These are phyloP conservation scores for Petrophora chlorosata DNA, from an alignment of 2,888 invertebrate genomes.

Conservation along the genomic window DNA sequence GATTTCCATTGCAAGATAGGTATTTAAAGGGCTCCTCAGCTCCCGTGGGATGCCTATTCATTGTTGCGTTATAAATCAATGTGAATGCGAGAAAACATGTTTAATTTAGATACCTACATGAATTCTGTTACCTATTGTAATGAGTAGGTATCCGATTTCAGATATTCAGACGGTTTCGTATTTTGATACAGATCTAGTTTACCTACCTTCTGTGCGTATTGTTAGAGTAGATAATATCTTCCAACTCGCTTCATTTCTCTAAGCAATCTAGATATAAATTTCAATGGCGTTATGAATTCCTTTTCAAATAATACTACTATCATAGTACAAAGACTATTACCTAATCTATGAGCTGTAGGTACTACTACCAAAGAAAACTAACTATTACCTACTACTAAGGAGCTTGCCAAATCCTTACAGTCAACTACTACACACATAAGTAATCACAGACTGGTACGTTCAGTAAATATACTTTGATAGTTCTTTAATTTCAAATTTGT, in stretches of 20 bases:
- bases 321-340: too few species aligned
- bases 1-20: conserved; percentile 58
- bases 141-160: conserved; percentile 26
- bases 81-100: conserved; percentile 43
- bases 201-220: background rate
- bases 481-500: too few species aligned
- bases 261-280: background rate
- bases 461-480: too few species aligned
- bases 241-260: background rate
- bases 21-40: conserved; percentile 51
- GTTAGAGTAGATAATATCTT: conserved; percentile 3
- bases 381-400: too few species aligned
- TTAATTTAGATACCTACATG: conserved; percentile 46
- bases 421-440: too few species aligned
- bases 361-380: too few species aligned
- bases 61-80: conserved; percentile 63
- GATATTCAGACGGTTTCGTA: conserved; percentile 18
- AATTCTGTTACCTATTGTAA: conserved; percentile 28
- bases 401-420: too few species aligned
- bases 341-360: too few species aligned
- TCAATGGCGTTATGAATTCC: too few species aligned
- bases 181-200: conserved; percentile 1
- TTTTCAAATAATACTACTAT: too few species aligned
- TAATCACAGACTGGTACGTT: too few species aligned
- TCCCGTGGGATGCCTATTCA: conserved; percentile 58